Percentiles rank a stretch among this genome's conserved stretches.
phyloP scores from a whole-genome alignment of 1,140 invertebrate species.

The Sitobion miscanthi region DNA sequence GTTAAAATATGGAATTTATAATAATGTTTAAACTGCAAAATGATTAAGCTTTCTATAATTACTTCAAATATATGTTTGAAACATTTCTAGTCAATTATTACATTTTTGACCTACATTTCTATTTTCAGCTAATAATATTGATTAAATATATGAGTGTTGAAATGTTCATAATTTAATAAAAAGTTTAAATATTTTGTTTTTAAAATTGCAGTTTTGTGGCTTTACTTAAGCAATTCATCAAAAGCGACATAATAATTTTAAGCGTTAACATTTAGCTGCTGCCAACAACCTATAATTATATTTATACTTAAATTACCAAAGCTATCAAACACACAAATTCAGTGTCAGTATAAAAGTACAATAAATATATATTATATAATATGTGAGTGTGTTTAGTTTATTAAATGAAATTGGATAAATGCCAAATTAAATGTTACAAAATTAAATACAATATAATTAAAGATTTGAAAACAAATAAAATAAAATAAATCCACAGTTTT shows the following conservation, averaged over 20 bases:
- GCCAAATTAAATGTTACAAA: background rate
- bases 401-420: background rate
- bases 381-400: background rate
- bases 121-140: background rate
- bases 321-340: background rate
- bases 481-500: background rate
- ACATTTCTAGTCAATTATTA: background rate
- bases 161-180: conserved; percentile 5
- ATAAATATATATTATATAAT: background rate
- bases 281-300: background rate
- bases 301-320: background rate
- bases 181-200: conserved; percentile 4
- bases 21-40: background rate
- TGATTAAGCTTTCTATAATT: background rate
- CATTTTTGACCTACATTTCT: background rate
- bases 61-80: background rate
- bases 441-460: background rate
- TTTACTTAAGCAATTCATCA: background rate
- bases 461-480: background rate
- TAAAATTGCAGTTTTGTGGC: background rate
- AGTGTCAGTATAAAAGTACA: background rate
- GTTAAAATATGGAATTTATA: background rate
- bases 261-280: background rate
- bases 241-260: background rate
- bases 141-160: background rate